A percentile compares a stretch with the other conserved stretches of the same genome.
Evolutionary conservation across 2,113 vertebrate genomes (phyloP).

Genomic region (Paralichthys olivaceus): DNA sequence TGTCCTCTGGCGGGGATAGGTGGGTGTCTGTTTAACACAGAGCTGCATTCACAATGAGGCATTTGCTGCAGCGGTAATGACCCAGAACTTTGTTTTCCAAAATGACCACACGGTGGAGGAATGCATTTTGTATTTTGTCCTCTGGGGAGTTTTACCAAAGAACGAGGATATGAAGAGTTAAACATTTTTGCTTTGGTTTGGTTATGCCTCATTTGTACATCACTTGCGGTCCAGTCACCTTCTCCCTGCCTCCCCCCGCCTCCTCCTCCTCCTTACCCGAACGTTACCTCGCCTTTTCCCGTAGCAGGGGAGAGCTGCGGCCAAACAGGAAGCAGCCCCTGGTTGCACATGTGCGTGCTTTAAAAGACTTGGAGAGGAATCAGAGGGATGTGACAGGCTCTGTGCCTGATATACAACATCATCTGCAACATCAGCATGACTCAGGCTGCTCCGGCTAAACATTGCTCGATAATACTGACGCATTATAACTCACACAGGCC

Average conservation of each 20-base stretch:
- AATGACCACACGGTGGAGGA: constrained; percentile 65
- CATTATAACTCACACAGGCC: constrained; percentile 38
- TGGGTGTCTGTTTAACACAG: constrained; percentile 64
- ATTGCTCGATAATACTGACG: constrained; percentile 39
- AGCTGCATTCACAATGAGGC: constrained; percentile 53
- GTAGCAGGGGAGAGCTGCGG: constrained; percentile 46
- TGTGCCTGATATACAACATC: constrained; percentile 63
- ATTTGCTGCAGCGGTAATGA: constrained; percentile 43
- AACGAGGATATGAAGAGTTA: constrained; percentile 6
- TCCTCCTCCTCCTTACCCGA: constrained; percentile 5
- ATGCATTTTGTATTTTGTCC: constrained; percentile 21
- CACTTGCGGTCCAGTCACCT: constrained; percentile 41
- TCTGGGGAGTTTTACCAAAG: constrained; percentile 9
- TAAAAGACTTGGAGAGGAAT: constrained; percentile 66
- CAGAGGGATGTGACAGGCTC: constrained; percentile 69
- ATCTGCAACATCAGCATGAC: constrained; percentile 53
- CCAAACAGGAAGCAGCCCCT: constrained; percentile 77
- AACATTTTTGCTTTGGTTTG: constrained; percentile 31
- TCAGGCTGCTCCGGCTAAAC: constrained; percentile 56
- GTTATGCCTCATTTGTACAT: constrained; percentile 52
- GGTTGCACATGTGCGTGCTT: constrained; percentile 63
- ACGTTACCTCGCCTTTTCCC: constrained; percentile 69
- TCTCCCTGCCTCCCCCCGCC: not conserved
- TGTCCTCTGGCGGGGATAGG: constrained; percentile 59
- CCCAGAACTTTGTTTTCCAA: constrained; percentile 47